Evolutionary conservation across 2,888 invertebrate genomes (phyloP), one percentile per base, ranked within the genome.

Genomic region (Linnaemya tessellans): DNA sequence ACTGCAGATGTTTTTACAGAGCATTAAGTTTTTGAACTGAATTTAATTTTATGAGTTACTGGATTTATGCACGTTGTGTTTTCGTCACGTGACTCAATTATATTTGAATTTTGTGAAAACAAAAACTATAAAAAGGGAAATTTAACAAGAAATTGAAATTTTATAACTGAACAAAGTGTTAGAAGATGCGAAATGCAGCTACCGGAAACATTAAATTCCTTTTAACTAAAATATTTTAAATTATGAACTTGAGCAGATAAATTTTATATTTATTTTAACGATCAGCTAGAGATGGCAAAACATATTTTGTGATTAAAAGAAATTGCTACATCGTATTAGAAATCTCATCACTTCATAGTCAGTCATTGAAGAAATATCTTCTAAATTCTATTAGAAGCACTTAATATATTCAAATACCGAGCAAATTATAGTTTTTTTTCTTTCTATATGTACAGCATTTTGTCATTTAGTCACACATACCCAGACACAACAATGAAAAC

Each of bases 31-130:
- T 58, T 56, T 65, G 65, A 65, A 65, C 38, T 73, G 56, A 64
- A 41, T 41, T 35, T 18, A 30, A n/a, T 51, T 49, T 38, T 41
- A 38, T 13, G 18, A 13, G 18, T 10, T 5, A 3, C 3, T 18
- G 1, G 41, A 3, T 51, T 54, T 67, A 30, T 41, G 62, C 70
- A 70, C 41, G 60, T 79, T 54, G 62, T 20, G 20, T n/a, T 38
- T 18, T 13, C 35, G 22, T 75, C 85, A 85, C 85, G 82, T 85
- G 85, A 79, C 85, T 85, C 79, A 82, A 82, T 85, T 85, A 85
- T 54, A 75, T 79, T 74, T 58, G 22, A 71, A 79, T 82, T 82
- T 79, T 46, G 11, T 10, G 8, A 20, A 38, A 46, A 62, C 22
- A 25, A 10, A 58, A 5, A 20, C 35, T 38, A 43, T n/a, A 64